A percentile compares a stretch with the other conserved stretches of the same genome.
Conservation (phyloP, 2,888 invertebrate genomes). For the Blastobasis adustella region DNA sequence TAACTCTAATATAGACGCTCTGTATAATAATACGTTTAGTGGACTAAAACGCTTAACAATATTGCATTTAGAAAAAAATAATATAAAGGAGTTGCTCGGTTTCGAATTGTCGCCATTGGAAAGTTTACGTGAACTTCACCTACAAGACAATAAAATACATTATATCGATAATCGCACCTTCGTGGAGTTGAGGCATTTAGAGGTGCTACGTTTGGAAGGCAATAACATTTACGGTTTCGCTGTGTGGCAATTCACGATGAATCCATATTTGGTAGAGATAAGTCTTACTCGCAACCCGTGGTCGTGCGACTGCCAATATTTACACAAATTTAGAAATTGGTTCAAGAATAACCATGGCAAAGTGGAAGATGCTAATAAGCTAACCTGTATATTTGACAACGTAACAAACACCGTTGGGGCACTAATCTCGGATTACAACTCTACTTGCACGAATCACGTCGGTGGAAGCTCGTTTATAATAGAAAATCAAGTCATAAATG, state of each 20-base stretch:
- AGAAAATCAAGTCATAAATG: conserved; percentile 85
- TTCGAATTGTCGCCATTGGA: conserved; percentile 89
- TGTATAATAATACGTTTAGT: conserved; percentile 93
- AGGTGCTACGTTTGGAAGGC: conserved; percentile 88
- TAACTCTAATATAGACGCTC: conserved; percentile 87
- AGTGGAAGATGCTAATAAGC: conserved; percentile 84
- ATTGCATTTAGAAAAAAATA: conserved; percentile 91
- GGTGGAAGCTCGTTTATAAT: conserved; percentile 83
- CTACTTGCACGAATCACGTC: conserved; percentile 83
- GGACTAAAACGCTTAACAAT: conserved; percentile 86
- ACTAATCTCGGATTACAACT: conserved; percentile 84
- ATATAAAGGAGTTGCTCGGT: conserved; percentile 85
- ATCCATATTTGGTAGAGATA: conserved; percentile 91
- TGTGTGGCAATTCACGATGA: conserved; percentile 88
- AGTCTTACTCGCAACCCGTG: conserved; percentile 89
- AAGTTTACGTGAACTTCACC: conserved; percentile 87
- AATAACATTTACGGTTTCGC: conserved; percentile 88
- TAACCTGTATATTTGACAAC: conserved; percentile 85
- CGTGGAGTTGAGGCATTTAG: conserved; percentile 84
- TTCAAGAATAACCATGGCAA: conserved; percentile 85
- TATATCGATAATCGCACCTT: conserved; percentile 92
- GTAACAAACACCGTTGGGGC: conserved; percentile 81
- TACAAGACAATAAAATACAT: conserved; percentile 89
- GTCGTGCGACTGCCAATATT: conserved; percentile 92
- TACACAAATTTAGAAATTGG: conserved; percentile 87